A percentile compares a stretch with the other conserved stretches of the same genome.
Evolutionary conservation across 2,113 vertebrate genomes (phyloP).

Genomic region (Atherinomorus stipes): DNA sequence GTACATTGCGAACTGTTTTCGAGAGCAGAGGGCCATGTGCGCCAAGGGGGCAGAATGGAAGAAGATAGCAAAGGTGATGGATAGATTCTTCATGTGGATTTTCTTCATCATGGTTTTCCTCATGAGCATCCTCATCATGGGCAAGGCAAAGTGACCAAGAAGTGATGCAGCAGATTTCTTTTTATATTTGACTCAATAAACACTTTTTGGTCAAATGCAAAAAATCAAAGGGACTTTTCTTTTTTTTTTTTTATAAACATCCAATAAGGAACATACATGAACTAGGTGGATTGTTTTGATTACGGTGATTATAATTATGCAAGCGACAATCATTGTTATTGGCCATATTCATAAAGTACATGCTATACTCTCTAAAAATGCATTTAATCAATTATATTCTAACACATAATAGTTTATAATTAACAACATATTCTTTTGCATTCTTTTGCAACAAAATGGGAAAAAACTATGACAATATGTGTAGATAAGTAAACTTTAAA

Average conservation of each 20-base stretch:
- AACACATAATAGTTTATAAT: too few relatives aligned
- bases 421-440: background rate
- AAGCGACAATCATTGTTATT: slow-evolving; percentile 9
- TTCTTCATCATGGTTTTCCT: slow-evolving; percentile 98
- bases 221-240: slow-evolving; percentile 7
- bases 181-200: slow-evolving; percentile 9
- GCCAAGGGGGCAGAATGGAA: slow-evolving; percentile 96
- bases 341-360: background rate
- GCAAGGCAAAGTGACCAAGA: slow-evolving; percentile 85
- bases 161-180: background rate
- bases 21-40: slow-evolving; percentile 90
- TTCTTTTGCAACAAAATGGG: background rate
- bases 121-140: slow-evolving; percentile 94
- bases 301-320: slow-evolving; percentile 12
- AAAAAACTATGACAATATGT: background rate
- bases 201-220: slow-evolving; percentile 15
- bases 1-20: slow-evolving; percentile 93
- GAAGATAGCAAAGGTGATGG: slow-evolving; percentile 98
- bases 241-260: background rate
- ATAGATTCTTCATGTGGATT: slow-evolving; percentile 99
- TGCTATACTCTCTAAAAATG: background rate
- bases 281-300: background rate
- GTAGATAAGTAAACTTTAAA: background rate
- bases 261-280: too few relatives aligned
- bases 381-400: background rate